Percentiles rank a stretch among this genome's conserved stretches.
These are phyloP conservation scores for Thalpophila matura DNA, from an alignment of 2,888 invertebrate genomes.

Conservation along the genomic window DNA sequence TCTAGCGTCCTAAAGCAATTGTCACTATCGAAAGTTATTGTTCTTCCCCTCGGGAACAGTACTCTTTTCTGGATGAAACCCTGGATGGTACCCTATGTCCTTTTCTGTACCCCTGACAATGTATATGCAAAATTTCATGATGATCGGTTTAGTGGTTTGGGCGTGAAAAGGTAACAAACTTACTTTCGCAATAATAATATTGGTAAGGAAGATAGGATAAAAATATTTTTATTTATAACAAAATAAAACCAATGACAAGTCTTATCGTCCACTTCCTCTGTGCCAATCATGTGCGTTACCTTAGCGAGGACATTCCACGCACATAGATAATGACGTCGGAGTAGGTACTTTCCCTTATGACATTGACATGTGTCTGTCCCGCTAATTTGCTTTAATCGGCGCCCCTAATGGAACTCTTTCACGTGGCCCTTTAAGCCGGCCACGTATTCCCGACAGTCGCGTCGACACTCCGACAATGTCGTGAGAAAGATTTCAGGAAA, in stretches of 20 bases:
- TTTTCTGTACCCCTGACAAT: too few relatives aligned
- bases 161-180: too few relatives aligned
- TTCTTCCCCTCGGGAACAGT: too few relatives aligned
- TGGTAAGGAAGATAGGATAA: too few relatives aligned
- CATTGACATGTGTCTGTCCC: constrained; percentile 64
- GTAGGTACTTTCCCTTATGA: constrained; percentile 57
- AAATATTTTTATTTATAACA: neutral
- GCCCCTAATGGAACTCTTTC: constrained; percentile 66
- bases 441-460: constrained; percentile 1
- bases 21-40: too few relatives aligned
- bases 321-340: constrained; percentile 34
- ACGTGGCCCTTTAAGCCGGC: constrained; percentile 17
- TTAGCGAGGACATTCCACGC: constrained; percentile 14
- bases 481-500: neutral
- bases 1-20: too few relatives aligned
- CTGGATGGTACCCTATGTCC: too few relatives aligned
- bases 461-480: neutral
- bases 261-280: constrained; percentile 31
- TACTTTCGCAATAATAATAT: too few relatives aligned
- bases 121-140: too few relatives aligned
- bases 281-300: constrained; percentile 29
- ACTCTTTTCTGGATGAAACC: too few relatives aligned
- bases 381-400: constrained; percentile 69
- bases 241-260: constrained; percentile 14
- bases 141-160: too few relatives aligned